Evolutionary conservation across 1,140 invertebrate genomes (phyloP), one percentile per base, ranked within the genome.

Genomic region (Elymnias hypermnestra): DNA sequence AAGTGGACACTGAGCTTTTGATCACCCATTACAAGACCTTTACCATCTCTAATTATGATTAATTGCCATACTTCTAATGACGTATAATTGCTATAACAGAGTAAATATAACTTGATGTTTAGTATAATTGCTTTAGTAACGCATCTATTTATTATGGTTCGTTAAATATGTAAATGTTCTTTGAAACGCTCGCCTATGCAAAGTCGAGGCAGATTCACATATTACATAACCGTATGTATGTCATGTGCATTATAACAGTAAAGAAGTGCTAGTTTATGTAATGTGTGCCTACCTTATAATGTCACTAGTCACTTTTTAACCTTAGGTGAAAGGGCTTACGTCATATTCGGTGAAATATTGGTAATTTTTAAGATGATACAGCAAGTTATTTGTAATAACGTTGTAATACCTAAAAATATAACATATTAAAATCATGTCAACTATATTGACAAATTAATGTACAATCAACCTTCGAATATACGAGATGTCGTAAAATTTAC

Each of bases 261-360:
- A 47, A 47, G 28, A 40, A 25, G 37, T 40, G 37, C 15, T 23
- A 47, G 29, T 33, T 40, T 47, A 47, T 47, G 45, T 47, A 47
- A 47, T 47, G 15, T 26, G 21, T 47, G 1, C 22, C 15, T 40
- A 22, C 35, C 29, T 15, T 19, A 21, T 22, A 43, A 22, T 43
- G 19, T 33, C 28, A 33, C 13, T 33, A 29, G 21, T 43, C 28
- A 23, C 1, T 33, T 14, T 33, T 33, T 33, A 33, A 35, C 9
- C 26, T 38, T 46, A 18, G 26, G 36, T 47, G 45, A 47, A 40
- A 47, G 45, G 26, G 37, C 23, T 47, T 43, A 43, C 12, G 28
- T 42, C 26, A 42, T 33, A 14, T 33, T 33, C 15, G 14, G 29
- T 33, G 29, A 33, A 33, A 33, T 33, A 33, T 33, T 17, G 29